Evolutionary conservation across 2,888 invertebrate species (phyloP).

Genomic region (Xanthia icteritia): DNA sequence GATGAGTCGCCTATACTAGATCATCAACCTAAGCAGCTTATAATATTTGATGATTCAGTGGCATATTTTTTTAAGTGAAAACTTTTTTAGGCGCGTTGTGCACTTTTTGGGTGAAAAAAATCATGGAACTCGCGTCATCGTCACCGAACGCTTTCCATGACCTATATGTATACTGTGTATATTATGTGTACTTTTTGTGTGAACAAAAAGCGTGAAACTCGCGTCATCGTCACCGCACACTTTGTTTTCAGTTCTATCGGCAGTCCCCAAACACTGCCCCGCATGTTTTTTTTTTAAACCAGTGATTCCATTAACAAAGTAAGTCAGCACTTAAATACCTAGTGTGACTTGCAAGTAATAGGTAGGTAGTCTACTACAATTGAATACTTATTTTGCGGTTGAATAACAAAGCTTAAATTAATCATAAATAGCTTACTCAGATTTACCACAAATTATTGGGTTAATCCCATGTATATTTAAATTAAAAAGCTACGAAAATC

Average conservation of each 20-base stretch:
- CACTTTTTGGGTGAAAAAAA: too few relatives aligned
- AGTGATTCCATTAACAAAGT: neutral
- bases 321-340: neutral
- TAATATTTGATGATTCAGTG: neutral
- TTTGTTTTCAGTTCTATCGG: too few relatives aligned
- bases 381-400: constrained; percentile 11
- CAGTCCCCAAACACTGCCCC: too few relatives aligned
- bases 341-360: neutral
- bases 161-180: too few relatives aligned
- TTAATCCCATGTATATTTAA: constrained; percentile 22
- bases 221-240: too few relatives aligned
- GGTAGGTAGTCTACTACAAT: neutral
- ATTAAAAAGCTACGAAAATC: constrained; percentile 10
- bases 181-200: too few relatives aligned
- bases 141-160: too few relatives aligned
- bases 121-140: too few relatives aligned
- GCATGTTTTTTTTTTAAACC: too few relatives aligned
- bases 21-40: neutral
- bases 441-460: constrained; percentile 17
- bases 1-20: neutral
- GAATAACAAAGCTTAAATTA: constrained; percentile 12
- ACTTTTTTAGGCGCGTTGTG: too few relatives aligned
- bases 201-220: too few relatives aligned
- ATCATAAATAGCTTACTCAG: neutral
- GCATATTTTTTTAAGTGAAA: too few relatives aligned